Conservation (phyloP, 2,113 vertebrate genomes). For the Rhynchopsitta pachyrhyncha region DNA sequence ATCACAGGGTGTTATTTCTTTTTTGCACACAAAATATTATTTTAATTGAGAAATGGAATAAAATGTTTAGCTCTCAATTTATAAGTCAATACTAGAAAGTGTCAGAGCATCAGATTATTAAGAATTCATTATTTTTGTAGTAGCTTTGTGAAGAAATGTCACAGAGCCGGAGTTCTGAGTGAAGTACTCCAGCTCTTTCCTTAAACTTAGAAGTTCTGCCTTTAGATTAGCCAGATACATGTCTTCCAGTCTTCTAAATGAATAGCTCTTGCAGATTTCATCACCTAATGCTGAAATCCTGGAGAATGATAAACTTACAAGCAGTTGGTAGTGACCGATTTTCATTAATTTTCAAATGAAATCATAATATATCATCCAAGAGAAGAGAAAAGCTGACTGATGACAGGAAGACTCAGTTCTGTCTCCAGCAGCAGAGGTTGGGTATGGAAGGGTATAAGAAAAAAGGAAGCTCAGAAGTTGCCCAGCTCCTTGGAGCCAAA, state of each 20-base stretch:
- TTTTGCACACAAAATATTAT: neutral
- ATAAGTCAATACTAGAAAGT: neutral
- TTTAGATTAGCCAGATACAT: neutral
- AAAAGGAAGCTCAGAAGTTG: neutral
- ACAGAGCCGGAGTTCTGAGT: neutral
- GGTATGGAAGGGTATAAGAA: neutral
- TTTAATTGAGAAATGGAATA: neutral
- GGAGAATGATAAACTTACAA: neutral
- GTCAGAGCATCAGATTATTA: neutral
- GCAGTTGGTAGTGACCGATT: neutral
- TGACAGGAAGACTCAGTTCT: neutral
- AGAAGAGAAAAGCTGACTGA: neutral
- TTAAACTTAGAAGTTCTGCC: neutral
- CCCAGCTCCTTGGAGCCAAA: neutral
- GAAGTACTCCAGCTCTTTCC: neutral
- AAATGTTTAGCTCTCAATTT: neutral
- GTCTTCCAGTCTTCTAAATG: neutral
- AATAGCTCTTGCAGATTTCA: neutral
- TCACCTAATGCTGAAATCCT: neutral
- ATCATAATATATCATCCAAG: neutral
- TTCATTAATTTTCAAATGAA: neutral
- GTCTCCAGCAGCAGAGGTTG: neutral
- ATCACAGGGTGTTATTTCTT: neutral
- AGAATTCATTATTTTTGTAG: neutral
- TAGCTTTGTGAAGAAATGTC: neutral